Evolutionary conservation across 2,797 vertebrate genomes (phyloP), one percentile per base, ranked within the genome.

Genomic region (Tangara arthus): DNA sequence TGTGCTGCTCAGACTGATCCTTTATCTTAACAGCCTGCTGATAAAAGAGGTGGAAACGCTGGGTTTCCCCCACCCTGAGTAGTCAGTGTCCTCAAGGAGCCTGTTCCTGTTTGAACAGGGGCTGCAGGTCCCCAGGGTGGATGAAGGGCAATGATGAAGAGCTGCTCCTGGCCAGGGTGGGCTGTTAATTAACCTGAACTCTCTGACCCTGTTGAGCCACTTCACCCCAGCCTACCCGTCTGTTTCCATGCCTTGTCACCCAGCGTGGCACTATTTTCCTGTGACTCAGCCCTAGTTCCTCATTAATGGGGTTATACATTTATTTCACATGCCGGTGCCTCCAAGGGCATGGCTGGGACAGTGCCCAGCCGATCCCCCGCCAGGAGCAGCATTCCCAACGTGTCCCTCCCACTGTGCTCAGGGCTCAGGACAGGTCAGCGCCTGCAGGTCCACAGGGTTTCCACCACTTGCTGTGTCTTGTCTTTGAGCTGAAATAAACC

Each of bases 281-380:
- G 76, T 91, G 90, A 93, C 70, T 96, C 93, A 95, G n/a, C 39
- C 71, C 44, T 20, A 44, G 80, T 91, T 96, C 83, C 89, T 86
- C 77, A 50, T 93, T 77, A 89, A 50, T 11, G 3, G 46, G 59
- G 50, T 95, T 87, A 83, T 87, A 39, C 69, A 76, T 84, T 78
- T 24, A 79, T 83, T 93, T 90, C 66, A 59, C 87, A 61, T 21
- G 26, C n/a, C 0, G 0, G 16, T 79, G 60, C 28, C 46, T 32
- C 57, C 3, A 2, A 28, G 59, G 69, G 50, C 16, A 0, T 13
- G 41, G 44, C 0, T 0, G 5, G 50, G 50, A 53, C 0, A 0
- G 18, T 81, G 77, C 35, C 1, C 1, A 2, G 50, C 47, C 0
- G 0, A n/a, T 72, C 22, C n/a, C 47, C 27, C 0, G 0, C 64